A percentile compares a stretch with the other conserved stretches of the same genome.
Evolutionary conservation across 2,888 invertebrate genomes (phyloP).

Genomic region (Dryocosmus kuriphilus): DNA sequence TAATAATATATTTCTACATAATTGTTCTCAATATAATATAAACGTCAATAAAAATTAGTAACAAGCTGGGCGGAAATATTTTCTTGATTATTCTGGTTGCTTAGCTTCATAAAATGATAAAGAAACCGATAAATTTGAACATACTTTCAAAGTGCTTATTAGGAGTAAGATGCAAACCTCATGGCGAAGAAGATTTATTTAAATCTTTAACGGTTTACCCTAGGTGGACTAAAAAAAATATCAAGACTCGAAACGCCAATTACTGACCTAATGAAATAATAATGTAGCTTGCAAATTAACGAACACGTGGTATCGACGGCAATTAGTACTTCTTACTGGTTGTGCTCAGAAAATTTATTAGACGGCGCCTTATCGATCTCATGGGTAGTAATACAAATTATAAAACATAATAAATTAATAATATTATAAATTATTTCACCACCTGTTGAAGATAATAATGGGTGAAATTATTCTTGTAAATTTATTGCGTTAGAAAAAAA

Average conservation of each 20-base stretch:
- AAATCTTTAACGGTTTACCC: background rate
- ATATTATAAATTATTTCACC: background rate
- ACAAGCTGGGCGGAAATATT: background rate
- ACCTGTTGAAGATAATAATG: background rate
- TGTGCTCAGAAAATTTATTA: background rate
- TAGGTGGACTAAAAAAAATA: background rate
- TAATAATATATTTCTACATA: background rate
- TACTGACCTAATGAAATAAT: slow-evolving; percentile 10
- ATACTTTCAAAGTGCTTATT: background rate
- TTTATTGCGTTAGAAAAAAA: background rate
- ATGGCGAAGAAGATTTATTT: background rate
- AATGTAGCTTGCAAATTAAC: slow-evolving; percentile 9
- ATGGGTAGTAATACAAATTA: background rate
- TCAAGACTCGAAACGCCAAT: background rate
- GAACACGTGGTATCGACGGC: background rate
- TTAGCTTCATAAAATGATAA: background rate
- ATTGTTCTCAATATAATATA: background rate
- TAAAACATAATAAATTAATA: background rate
- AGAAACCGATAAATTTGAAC: background rate
- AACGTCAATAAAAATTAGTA: background rate
- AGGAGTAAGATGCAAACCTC: background rate
- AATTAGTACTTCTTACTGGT: background rate
- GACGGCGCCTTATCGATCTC: background rate
- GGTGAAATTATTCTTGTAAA: background rate
- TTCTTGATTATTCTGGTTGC: background rate